Conservation (phyloP, 2,888 invertebrate species). For the Helleia helle region DNA sequence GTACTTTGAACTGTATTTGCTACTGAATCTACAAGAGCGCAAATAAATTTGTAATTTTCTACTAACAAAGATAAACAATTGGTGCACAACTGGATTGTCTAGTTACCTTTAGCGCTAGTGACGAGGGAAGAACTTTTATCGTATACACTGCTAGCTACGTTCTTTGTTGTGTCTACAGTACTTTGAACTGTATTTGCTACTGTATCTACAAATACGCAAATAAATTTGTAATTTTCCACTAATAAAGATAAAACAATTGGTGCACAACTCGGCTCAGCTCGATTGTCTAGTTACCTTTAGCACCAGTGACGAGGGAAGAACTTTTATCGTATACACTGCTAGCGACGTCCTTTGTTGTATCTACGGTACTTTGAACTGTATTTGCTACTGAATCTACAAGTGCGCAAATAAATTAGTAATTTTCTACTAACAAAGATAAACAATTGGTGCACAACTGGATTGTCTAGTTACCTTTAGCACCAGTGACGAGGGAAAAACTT, state of each 20-base stretch:
- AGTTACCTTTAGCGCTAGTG: conserved; percentile 39
- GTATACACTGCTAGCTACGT: conserved; percentile 51
- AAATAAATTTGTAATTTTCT: too few species aligned
- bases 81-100: too few species aligned
- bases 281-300: conserved; percentile 24
- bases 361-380: conserved; percentile 27
- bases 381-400: too few species aligned
- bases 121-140: conserved; percentile 44
- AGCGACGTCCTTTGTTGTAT: conserved; percentile 31
- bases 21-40: conserved; percentile 30
- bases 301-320: conserved; percentile 23
- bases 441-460: too few species aligned
- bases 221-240: too few species aligned
- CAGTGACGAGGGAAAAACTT: conserved; percentile 23
- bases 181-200: conserved; percentile 27
- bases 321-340: conserved; percentile 29
- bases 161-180: conserved; percentile 54
- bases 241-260: too few species aligned
- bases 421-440: conserved; percentile 16
- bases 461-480: conserved; percentile 27
- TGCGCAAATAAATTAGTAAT: too few species aligned
- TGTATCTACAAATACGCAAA: conserved; percentile 23
- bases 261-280: too few species aligned
- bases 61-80: too few species aligned
- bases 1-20: conserved; percentile 35